phyloP scores from a whole-genome alignment of 1,140 invertebrate species.

The Monomorium pharaonis region DNA sequence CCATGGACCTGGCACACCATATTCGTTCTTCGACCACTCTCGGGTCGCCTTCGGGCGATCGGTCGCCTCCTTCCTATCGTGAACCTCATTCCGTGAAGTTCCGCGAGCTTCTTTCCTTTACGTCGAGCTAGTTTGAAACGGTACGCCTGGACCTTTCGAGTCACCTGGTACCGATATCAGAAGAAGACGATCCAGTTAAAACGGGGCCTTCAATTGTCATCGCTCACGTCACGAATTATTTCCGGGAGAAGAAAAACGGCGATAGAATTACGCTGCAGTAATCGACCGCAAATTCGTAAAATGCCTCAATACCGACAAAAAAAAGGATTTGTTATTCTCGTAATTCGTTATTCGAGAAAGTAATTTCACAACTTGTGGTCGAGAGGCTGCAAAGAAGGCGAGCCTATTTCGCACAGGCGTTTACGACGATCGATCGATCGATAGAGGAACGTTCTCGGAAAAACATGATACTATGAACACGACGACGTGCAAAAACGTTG shows the following conservation, averaged over 20 bases:
- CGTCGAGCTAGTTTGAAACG: conserved; percentile 66
- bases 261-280: neutral
- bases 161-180: neutral
- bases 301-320: neutral
- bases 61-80: conserved; percentile 53
- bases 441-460: conserved; percentile 61
- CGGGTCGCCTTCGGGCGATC: conserved; percentile 37
- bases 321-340: neutral
- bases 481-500: conserved; percentile 67
- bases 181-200: neutral
- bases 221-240: neutral
- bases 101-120: conserved; percentile 62
- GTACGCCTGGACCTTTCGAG: neutral
- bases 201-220: conserved; percentile 16
- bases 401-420: conserved; percentile 21
- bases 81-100: conserved; percentile 53
- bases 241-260: neutral
- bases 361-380: conserved; percentile 26
- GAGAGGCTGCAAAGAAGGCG: conserved; percentile 5
- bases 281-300: conserved; percentile 7
- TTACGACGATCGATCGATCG: conserved; percentile 46
- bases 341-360: conserved; percentile 39
- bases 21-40: conserved; percentile 64
- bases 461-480: conserved; percentile 61
- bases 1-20: conserved; percentile 68